These are phyloP conservation scores for Drosophila pallidifrons DNA, from an alignment of 1,140 invertebrate genomes.

Conservation along the genomic window DNA sequence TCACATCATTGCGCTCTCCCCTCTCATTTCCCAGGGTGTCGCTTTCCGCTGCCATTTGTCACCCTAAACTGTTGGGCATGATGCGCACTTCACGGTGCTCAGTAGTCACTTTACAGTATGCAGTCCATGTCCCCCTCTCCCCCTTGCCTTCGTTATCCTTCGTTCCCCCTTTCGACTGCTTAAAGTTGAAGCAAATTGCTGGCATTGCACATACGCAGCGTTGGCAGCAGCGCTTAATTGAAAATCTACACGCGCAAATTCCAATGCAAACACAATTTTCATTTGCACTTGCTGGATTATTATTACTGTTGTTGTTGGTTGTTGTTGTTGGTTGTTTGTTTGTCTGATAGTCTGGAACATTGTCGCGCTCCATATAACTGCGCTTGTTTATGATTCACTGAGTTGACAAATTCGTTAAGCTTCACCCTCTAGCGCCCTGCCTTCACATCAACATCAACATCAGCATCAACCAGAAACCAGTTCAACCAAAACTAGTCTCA, in stretches of 20 bases:
- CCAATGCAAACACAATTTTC: slow-evolving; percentile 69
- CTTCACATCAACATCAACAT: no score
- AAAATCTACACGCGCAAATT: slow-evolving; percentile 71
- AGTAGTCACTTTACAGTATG: slow-evolving; percentile 21
- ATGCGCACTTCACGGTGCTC: slow-evolving; percentile 31
- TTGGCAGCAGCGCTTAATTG: slow-evolving; percentile 60
- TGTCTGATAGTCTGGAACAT: slow-evolving; percentile 24
- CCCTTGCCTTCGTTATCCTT: no score
- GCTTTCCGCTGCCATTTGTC: slow-evolving; percentile 59
- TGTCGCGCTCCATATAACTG: slow-evolving; percentile 67
- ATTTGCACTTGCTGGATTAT: slow-evolving; percentile 25
- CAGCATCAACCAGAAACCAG: slow-evolving; percentile 19
- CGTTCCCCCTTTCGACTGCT: not conserved
- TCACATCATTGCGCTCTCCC: slow-evolving; percentile 7
- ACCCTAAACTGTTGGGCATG: slow-evolving; percentile 57
- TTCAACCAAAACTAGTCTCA: slow-evolving; percentile 42
- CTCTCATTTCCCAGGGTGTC: slow-evolving; percentile 22
- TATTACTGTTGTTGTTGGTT: slow-evolving; percentile 11
- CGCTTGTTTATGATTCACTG: slow-evolving; percentile 72
- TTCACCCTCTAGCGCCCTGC: not conserved
- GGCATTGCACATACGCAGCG: slow-evolving; percentile 69
- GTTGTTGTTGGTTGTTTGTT: slow-evolving; percentile 18
- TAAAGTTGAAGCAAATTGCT: slow-evolving; percentile 47
- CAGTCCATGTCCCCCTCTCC: not conserved
- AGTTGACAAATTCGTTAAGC: slow-evolving; percentile 71